Evolutionary conservation across 2,797 vertebrate species (phyloP).

Genomic region (Streptopelia turtur): DNA sequence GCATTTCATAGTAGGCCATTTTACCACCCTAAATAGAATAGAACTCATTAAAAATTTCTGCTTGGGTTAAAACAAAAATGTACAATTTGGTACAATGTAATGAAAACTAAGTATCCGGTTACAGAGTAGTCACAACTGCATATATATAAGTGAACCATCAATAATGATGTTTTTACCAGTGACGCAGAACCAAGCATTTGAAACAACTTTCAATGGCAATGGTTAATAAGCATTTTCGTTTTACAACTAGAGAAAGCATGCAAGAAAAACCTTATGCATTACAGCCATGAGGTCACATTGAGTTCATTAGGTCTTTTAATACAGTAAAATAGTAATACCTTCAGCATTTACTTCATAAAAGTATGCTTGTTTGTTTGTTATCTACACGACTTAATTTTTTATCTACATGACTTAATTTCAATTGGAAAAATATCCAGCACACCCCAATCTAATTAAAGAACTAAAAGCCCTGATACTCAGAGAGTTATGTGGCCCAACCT

Average conservation of each 20-base stretch:
- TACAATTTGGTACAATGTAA: background rate
- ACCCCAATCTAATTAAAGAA: background rate
- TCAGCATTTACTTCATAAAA: background rate
- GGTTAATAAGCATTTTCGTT: background rate
- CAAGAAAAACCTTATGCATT: background rate
- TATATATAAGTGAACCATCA: background rate
- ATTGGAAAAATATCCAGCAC: background rate
- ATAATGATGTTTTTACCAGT: background rate
- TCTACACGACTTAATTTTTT: background rate
- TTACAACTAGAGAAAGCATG: background rate
- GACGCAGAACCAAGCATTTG: background rate
- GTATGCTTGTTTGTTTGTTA: background rate
- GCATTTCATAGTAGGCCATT: conserved; percentile 92
- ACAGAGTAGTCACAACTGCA: background rate
- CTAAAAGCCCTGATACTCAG: background rate
- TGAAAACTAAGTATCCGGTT: background rate
- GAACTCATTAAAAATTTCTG: background rate
- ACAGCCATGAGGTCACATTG: background rate
- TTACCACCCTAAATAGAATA: conserved; percentile 84
- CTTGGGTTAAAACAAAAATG: background rate
- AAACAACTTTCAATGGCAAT: background rate
- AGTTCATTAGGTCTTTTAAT: background rate
- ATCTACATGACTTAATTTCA: background rate
- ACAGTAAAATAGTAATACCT: background rate
- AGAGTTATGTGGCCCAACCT: background rate